Base-by-base conservation (phyloP, 2,797 vertebrate genomes). In the Echeneis naucrates region DNA sequence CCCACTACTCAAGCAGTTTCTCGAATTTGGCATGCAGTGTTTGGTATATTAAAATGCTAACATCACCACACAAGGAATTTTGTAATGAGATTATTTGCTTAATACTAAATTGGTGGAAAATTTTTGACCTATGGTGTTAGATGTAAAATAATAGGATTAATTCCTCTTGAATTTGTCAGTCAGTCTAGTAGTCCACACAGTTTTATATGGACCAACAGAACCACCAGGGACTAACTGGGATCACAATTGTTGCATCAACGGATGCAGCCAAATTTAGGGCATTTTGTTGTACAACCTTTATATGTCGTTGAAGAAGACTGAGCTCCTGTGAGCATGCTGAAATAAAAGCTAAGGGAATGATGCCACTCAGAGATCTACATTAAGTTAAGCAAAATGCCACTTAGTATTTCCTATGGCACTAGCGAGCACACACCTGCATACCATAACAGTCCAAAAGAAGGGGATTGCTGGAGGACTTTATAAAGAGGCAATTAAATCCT, bases 401-500 rank as follows among this genome's bases (percentile, higher is more conserved):
- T 90, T 77, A 75, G 75, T 75, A 88, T 87, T 86, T 84, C 75
- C 53, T 85, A 58, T 60, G 72, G 72, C 76, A 57, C 57, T 32
- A 79, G 42, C 71, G 79, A 82, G 72, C 74, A 71, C 73, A 89
- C 81, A 91, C 89, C 91, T 90, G 87, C 85, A 85, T 87, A 83
- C 81, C 78, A 37, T 80, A 83, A 76, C 54, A 77, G 86, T 58
- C 56, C 53, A 33, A 77, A 57, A 60, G 62, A 69, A 64, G 78
- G 75, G 67, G 63, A 60, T 11, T 64, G 73, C 63, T 78, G 77
- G 57, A 80, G 81, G 82, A 76, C 61, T 84, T 82, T 73, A 87
- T 75, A 82, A 87, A 89, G 84, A 90, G 74, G 83, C 84, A 91
- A 92, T 92, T 90, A 91, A 86, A 87, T 87, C 87, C 86, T 89